phyloP scores from a whole-genome alignment of 2,888 invertebrate species.

The Diadromus collaris region DNA sequence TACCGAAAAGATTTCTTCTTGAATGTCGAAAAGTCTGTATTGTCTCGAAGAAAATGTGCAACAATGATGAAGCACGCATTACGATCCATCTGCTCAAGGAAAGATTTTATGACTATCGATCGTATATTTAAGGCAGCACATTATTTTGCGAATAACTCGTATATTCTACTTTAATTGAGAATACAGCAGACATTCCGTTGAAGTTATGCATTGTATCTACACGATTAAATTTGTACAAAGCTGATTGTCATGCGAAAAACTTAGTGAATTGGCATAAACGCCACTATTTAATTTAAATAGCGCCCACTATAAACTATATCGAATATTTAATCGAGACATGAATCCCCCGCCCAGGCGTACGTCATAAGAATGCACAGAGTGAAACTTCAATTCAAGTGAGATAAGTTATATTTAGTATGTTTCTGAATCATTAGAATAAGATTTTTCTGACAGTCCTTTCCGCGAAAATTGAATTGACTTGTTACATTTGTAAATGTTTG shows the following conservation, averaged over 20 bases:
- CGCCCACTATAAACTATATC: constrained; percentile 14
- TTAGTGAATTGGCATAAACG: neutral
- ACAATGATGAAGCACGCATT: constrained; percentile 26
- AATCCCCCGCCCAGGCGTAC: constrained; percentile 24
- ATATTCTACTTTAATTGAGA: constrained; percentile 6
- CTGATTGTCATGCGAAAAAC: constrained; percentile 58
- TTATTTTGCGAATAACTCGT: constrained; percentile 16
- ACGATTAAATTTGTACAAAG: constrained; percentile 62
- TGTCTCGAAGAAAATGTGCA: constrained; percentile 36
- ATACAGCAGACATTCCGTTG: constrained; percentile 23
- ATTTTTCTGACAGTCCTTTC: constrained; percentile 74
- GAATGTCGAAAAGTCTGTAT: constrained; percentile 19
- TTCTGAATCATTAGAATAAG: constrained; percentile 69
- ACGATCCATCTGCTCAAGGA: constrained; percentile 12
- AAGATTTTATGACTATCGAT: constrained; percentile 12
- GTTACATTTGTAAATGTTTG: constrained; percentile 79
- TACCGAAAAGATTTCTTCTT: constrained; percentile 16
- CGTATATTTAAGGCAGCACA: constrained; percentile 7
- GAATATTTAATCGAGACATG: constrained; percentile 41
- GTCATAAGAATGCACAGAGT: constrained; percentile 52
- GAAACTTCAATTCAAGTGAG: constrained; percentile 39
- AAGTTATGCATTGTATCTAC: constrained; percentile 54
- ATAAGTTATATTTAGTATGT: constrained; percentile 59
- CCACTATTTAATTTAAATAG: neutral
- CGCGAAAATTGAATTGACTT: constrained; percentile 78